Conservation (phyloP, 2,113 vertebrate genomes). For the Baryphthengus martii region DNA sequence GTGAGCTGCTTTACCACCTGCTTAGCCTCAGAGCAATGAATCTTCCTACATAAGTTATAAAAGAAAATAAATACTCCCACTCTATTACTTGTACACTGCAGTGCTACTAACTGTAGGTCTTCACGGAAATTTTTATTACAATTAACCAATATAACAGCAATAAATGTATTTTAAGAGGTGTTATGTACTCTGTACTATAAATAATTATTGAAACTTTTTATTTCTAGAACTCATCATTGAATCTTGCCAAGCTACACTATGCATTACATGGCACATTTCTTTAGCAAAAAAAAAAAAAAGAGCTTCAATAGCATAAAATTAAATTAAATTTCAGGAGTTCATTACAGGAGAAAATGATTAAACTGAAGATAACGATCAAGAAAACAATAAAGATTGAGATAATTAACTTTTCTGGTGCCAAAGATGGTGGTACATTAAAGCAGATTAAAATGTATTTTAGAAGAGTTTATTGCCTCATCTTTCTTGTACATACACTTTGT, state of each 20-base stretch:
- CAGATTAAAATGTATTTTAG: background rate
- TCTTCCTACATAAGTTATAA: background rate
- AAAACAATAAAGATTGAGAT: background rate
- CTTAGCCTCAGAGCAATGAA: background rate
- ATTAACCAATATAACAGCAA: background rate
- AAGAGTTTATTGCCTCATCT: background rate
- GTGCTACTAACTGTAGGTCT: background rate
- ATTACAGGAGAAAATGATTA: background rate
- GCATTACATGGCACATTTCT: background rate
- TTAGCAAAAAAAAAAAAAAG: background rate
- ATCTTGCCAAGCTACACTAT: background rate
- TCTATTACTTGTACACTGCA: background rate
- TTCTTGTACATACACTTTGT: background rate
- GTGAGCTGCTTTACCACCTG: background rate
- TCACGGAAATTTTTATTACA: background rate
- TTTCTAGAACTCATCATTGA: background rate
- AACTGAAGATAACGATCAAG: background rate
- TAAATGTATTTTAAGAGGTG: slow-evolving; percentile 8
- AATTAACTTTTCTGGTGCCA: background rate
- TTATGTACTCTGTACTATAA: background rate
- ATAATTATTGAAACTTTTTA: background rate
- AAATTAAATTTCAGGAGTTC: background rate
- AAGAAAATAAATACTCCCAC: background rate
- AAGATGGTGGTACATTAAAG: background rate
- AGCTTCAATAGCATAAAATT: background rate